Evolutionary conservation across 2,113 vertebrate species (phyloP).

Genomic region (Phylloscopus trochiloides): DNA sequence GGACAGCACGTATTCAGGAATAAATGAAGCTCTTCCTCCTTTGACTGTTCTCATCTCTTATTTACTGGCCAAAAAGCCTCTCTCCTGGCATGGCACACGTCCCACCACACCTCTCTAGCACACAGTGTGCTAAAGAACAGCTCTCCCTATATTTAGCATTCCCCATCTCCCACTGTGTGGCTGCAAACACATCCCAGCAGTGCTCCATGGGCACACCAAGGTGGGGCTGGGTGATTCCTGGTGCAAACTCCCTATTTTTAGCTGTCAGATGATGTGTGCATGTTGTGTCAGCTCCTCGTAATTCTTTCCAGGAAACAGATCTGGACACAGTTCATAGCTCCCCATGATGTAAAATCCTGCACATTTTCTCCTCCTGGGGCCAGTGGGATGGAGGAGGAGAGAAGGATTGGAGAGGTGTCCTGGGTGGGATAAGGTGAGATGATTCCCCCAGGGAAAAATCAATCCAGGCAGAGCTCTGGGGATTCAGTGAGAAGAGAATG

Average conservation of each 20-base stretch:
- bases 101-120: background rate
- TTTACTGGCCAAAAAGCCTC: background rate
- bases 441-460: background rate
- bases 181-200: background rate
- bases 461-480: background rate
- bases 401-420: background rate
- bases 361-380: background rate
- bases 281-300: rapidly evolving
- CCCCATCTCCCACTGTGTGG: background rate
- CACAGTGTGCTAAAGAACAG: background rate
- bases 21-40: background rate
- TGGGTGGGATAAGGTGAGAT: background rate
- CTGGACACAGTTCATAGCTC: background rate
- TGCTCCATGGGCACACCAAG: rapidly evolving
- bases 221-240: background rate
- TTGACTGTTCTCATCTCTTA: background rate
- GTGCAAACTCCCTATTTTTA: constrained; percentile 2
- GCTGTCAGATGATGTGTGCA: background rate
- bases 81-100: background rate
- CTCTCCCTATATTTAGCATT: constrained; percentile 30
- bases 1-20: rapidly evolving
- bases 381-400: background rate
- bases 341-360: background rate
- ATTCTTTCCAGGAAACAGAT: background rate
- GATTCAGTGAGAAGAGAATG: background rate